A percentile compares a stretch with the other conserved stretches of the same genome.
Conservation (phyloP, 2,797 vertebrate species). For the Oophaga sylvatica region DNA sequence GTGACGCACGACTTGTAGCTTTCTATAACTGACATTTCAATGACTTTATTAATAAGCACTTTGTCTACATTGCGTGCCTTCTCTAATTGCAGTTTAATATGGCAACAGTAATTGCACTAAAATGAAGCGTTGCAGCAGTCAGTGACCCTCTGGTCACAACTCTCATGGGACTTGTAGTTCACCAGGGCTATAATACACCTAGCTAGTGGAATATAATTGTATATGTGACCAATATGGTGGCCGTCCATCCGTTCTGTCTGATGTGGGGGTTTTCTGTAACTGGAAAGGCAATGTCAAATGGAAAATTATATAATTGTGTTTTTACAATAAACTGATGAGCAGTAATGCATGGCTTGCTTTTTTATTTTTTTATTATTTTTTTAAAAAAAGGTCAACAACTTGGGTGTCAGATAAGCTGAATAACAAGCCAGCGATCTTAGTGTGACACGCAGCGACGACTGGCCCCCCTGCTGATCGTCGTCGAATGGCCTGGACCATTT, state of each 20-base stretch:
- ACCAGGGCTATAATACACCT: neutral
- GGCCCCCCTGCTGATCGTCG: no score
- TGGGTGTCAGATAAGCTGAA: no score
- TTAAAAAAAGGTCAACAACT: no score
- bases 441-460: no score
- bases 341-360: neutral
- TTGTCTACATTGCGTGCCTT: neutral
- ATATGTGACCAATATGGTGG: neutral
- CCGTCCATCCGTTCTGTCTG: neutral
- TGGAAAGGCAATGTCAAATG: neutral
- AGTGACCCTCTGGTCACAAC: neutral
- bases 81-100: neutral
- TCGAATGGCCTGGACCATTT: no score
- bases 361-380: no score
- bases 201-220: neutral
- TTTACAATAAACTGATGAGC: constrained; percentile 27
- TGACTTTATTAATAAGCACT: neutral
- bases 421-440: no score
- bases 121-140: neutral
- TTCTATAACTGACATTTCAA: constrained; percentile 14
- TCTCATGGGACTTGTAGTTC: neutral
- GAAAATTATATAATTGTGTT: neutral
- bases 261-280: neutral
- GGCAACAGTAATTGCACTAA: neutral
- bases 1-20: neutral